Conservation (phyloP, 2,113 vertebrate genomes). For the Dissostichus mawsoni region DNA sequence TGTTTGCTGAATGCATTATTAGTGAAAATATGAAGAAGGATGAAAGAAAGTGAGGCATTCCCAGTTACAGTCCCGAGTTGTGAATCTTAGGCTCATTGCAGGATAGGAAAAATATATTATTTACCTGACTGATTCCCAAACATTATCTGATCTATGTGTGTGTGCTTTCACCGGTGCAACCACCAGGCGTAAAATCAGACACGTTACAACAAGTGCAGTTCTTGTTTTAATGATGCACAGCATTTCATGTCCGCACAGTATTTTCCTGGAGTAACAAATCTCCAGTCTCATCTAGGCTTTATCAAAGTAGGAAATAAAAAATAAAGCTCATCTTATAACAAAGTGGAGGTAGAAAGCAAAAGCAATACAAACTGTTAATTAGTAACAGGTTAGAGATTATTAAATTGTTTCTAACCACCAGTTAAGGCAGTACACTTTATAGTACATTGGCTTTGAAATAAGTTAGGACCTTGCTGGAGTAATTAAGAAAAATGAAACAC, state of each 20-base stretch:
- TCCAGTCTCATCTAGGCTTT: not conserved
- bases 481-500: not conserved
- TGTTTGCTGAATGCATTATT: not conserved
- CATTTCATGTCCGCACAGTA: conserved; percentile 19
- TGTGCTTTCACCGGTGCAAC: not conserved
- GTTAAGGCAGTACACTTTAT: not conserved
- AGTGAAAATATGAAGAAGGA: no score
- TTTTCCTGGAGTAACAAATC: not conserved
- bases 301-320: conserved; percentile 13
- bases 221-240: conserved; percentile 49
- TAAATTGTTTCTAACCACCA: not conserved
- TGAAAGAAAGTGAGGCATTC: not conserved
- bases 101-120: not conserved
- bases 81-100: not conserved
- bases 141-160: not conserved
- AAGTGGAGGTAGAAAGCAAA: conserved; percentile 37
- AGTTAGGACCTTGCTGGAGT: not conserved
- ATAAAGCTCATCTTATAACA: conserved; percentile 19
- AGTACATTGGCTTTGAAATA: conserved; percentile 15
- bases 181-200: conserved; percentile 8
- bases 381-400: conserved; percentile 26
- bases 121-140: not conserved
- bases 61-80: not conserved
- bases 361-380: conserved; percentile 15
- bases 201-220: not conserved